These are phyloP conservation scores for Drosophila truncata DNA, from an alignment of 1,140 invertebrate genomes.

Conservation along the genomic window DNA sequence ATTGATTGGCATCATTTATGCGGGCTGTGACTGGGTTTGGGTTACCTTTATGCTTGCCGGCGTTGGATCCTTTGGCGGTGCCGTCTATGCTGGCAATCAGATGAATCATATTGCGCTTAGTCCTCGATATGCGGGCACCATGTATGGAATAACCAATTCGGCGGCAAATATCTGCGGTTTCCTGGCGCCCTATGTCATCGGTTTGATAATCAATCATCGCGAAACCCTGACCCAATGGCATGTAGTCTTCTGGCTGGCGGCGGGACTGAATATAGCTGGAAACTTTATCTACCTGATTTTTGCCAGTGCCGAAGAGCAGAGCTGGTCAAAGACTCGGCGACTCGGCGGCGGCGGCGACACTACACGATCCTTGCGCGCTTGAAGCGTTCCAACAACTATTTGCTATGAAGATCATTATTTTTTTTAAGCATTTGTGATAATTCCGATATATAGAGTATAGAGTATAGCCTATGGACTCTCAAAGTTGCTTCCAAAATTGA, in stretches of 20 bases:
- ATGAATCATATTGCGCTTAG: constrained; percentile 96
- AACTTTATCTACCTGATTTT: constrained; percentile 94
- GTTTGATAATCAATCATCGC: constrained; percentile 90
- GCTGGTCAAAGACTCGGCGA: constrained; percentile 87
- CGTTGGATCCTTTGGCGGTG: constrained; percentile 90
- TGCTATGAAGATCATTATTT: constrained; percentile 12
- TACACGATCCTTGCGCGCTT: constrained; percentile 35
- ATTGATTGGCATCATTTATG: constrained; percentile 91
- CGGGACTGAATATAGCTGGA: constrained; percentile 91
- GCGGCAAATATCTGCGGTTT: constrained; percentile 95
- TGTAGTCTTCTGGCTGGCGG: constrained; percentile 94
- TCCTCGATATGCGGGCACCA: constrained; percentile 93
- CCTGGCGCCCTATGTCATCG: constrained; percentile 92
- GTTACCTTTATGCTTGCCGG: constrained; percentile 90
- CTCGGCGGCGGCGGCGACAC: too few relatives aligned
- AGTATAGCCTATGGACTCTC: constrained; percentile 19
- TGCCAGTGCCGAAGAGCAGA: constrained; percentile 92
- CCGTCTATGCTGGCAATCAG: constrained; percentile 91
- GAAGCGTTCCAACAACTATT: constrained; percentile 22
- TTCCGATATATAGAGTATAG: constrained; percentile 27
- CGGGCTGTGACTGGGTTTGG: constrained; percentile 90
- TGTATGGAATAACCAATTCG: constrained; percentile 96
- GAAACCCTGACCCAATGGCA: constrained; percentile 94
- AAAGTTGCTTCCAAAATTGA: constrained; percentile 28
- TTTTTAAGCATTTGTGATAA: constrained; percentile 56